Conservation (phyloP, 1,140 invertebrate genomes). For the Drosophila persimilis region DNA sequence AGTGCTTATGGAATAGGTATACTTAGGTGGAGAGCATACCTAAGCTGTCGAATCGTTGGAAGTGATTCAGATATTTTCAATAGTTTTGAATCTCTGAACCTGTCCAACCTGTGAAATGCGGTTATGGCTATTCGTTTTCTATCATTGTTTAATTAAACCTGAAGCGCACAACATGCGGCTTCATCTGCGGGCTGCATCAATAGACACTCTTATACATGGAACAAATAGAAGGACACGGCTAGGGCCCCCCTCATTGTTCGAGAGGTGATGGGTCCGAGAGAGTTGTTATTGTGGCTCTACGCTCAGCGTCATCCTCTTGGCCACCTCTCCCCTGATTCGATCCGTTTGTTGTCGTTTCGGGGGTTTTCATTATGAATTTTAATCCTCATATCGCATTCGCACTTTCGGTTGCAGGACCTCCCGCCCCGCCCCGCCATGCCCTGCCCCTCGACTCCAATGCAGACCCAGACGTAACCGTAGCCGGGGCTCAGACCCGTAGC, state of each 20-base stretch:
- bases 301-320: slow-evolving; percentile 9
- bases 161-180: slow-evolving; percentile 76
- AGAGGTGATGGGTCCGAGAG: background rate
- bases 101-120: background rate
- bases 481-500: slow-evolving; percentile 24
- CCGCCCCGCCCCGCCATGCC: background rate
- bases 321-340: slow-evolving; percentile 16
- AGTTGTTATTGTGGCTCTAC: slow-evolving; percentile 12
- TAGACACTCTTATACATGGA: slow-evolving; percentile 7
- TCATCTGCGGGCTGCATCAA: slow-evolving; percentile 53
- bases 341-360: slow-evolving; percentile 54
- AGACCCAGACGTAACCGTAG: background rate
- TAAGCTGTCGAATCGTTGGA: too few relatives aligned
- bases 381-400: slow-evolving; percentile 79
- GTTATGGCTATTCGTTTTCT: slow-evolving; percentile 60
- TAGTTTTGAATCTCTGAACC: background rate
- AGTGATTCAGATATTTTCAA: too few relatives aligned
- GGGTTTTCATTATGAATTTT: slow-evolving; percentile 78
- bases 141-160: slow-evolving; percentile 80
- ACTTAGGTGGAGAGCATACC: too few relatives aligned
- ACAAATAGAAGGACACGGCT: slow-evolving; percentile 31
- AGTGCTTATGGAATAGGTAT: too few relatives aligned
- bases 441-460: background rate
- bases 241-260: background rate
- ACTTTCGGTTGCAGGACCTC: slow-evolving; percentile 65